Evolutionary conservation across 2,888 invertebrate genomes (phyloP), one percentile per base, ranked within the genome.

Genomic region (Coenonympha arcania): DNA sequence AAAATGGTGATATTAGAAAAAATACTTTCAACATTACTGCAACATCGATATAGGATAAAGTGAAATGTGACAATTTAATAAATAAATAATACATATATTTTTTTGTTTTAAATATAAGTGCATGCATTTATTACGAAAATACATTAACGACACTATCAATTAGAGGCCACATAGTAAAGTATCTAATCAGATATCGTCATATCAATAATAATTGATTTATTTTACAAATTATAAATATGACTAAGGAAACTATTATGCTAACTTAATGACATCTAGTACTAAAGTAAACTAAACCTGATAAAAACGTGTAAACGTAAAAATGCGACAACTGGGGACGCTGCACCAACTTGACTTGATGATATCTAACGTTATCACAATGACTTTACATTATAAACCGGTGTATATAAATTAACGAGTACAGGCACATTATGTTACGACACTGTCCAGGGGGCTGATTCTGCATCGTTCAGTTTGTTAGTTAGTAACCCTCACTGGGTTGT

Each of bases 321-420:
- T 50, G 36, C 33, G 43, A 42, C 30, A 20, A 54, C 42, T 54
- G 63, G 66, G 62, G 65, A 69, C 65, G 66, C 66, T 70, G 76
- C 76, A 73, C 71, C 72, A 72, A 70, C 39, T 9, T 39, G 13
- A 39, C 71, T 72, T 71, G 69, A 73, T 73, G 73, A 76, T 73
- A 75, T 67, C 66, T 69, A 76, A 73, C 69, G 63, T 76, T 84
- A 84, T 84, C 83, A 85, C 82, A 79, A 75, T 77, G 66, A 79
- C 72, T 73, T 76, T 70, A 71, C 67, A 65, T 66, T 66, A 66
- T 63, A 63, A 62, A 65, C 59, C 61, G 62, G 62, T 61, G 67
- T 68, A 22, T 20, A 34, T 24, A 16, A 16, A 34, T 24, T 44
- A 44, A 34, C 44, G 24, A 44, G 44, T 20, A 6, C 20, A 34